These are phyloP conservation scores for Spodoptera frugiperda DNA, from an alignment of 1,140 invertebrate species.

Conservation along the genomic window DNA sequence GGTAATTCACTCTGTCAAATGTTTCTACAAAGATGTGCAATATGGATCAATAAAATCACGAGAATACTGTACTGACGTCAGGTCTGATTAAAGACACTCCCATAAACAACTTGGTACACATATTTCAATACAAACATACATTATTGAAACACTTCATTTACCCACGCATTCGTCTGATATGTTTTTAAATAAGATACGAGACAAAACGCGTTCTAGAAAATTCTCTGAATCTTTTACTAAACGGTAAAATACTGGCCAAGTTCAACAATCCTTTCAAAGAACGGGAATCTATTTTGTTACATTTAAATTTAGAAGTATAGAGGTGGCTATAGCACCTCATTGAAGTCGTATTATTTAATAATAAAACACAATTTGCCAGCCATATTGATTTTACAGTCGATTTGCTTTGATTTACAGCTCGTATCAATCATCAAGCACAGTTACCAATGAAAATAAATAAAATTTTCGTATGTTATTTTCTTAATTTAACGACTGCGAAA, in stretches of 20 bases:
- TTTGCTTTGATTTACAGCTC: conserved; percentile 52
- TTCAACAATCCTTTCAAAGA: conserved; percentile 23
- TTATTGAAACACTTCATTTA: conserved; percentile 1
- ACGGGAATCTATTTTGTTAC: not conserved
- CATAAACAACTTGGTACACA: not conserved
- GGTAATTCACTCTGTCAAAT: conserved; percentile 13
- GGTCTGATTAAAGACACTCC: conserved; percentile 7
- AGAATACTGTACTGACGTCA: conserved; percentile 22
- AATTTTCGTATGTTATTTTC: conserved; percentile 49
- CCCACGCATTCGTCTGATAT: not conserved
- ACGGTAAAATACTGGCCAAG: conserved; percentile 19
- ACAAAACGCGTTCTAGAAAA: conserved; percentile 8
- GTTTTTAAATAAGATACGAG: not conserved
- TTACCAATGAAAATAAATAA: conserved; percentile 55
- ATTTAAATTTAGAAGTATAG: conserved; percentile 1
- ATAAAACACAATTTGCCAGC: conserved; percentile 13
- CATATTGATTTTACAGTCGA: conserved; percentile 36
- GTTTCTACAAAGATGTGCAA: not conserved
- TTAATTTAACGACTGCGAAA: conserved; percentile 39
- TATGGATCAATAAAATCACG: conserved; percentile 2
- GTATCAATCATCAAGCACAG: conserved; percentile 53
- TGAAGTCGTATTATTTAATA: conserved; percentile 1
- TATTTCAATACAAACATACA: not conserved
- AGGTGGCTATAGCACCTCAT: too few species aligned
- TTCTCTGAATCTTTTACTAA: not conserved